Evolutionary conservation across 2,113 vertebrate species (phyloP), one percentile per base, ranked within the genome.

Genomic region (Pleuronectes platessa): DNA sequence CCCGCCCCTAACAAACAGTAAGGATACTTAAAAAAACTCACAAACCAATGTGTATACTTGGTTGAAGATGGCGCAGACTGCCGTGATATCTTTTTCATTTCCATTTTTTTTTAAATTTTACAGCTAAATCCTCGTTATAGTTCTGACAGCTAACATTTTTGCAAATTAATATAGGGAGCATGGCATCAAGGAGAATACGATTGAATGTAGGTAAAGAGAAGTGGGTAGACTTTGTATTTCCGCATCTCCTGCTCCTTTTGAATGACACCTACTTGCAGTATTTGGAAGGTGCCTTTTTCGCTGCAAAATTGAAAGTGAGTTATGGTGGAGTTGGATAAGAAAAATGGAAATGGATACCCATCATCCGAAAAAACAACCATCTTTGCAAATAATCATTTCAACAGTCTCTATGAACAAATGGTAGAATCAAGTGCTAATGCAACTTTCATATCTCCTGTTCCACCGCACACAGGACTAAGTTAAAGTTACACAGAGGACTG

Each of bases 221-320:
- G 35, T 53, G 40, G 35, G 42, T 26, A 69, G 64, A 76, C 71
- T 68, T 67, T 76, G 66, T 35, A 53, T 67, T 42, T 67, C 68
- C 61, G 63, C 62, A 61, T 78, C 37, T 82, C 55, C 23, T 42
- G 73, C 26, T 77, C 24, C 42, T 71, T 42, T 76, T 80, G 63
- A 76, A 62, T 88, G 69, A 78, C 79, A 82, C 23, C 85, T 76
- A 88, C 86, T 89, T 81, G 69, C 31, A 21, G 18, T 71, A 79
- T 82, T 87, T 82, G 61, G 61, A 89, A 82, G 56, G 61, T 62
- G 55, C 83, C 77, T 81, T 76, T 61, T 83, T 74, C 63, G 67
- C 78, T 82, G 54, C 55, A 65, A 31, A 83, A 83, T 40, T 88
- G 61, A 76, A 76, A 84, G 60, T 40, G 47, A 75, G 47, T 60